These are phyloP conservation scores for Marisa cornuarietis DNA, from an alignment of 1,140 invertebrate genomes.

Conservation along the genomic window DNA sequence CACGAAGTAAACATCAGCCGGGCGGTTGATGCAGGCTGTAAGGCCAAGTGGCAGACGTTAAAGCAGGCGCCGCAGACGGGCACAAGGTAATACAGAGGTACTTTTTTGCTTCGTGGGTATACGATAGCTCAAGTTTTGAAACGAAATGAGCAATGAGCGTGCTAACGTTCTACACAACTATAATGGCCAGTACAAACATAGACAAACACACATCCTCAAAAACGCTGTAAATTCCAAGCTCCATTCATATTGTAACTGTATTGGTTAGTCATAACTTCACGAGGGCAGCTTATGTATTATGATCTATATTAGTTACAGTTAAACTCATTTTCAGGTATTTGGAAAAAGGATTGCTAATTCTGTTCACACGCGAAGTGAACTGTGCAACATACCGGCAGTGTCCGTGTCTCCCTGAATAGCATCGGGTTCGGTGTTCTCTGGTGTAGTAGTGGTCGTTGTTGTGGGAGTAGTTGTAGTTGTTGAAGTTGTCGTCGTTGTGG, in stretches of 20 bases:
- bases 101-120: neutral
- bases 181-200: too few relatives aligned
- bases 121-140: neutral
- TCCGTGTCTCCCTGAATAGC: neutral
- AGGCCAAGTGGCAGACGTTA: neutral
- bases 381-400: neutral
- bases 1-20: constrained; percentile 53
- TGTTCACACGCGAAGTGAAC: too few relatives aligned
- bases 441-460: constrained; percentile 1
- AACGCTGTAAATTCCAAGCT: too few relatives aligned
- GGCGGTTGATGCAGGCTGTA: constrained; percentile 44
- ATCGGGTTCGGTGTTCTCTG: neutral
- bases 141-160: neutral
- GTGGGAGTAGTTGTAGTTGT: constrained; percentile 8
- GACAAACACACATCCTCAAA: too few relatives aligned
- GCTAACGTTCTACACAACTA: too few relatives aligned
- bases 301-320: too few relatives aligned
- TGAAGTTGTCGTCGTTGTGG: constrained; percentile 6
- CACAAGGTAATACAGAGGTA: neutral
- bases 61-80: neutral
- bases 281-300: too few relatives aligned
- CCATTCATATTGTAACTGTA: too few relatives aligned
- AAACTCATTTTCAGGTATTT: too few relatives aligned
- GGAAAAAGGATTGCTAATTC: too few relatives aligned
- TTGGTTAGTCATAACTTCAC: too few relatives aligned